These are phyloP conservation scores for Vanessa tameamea DNA, from an alignment of 1,140 invertebrate species.

Conservation along the genomic window DNA sequence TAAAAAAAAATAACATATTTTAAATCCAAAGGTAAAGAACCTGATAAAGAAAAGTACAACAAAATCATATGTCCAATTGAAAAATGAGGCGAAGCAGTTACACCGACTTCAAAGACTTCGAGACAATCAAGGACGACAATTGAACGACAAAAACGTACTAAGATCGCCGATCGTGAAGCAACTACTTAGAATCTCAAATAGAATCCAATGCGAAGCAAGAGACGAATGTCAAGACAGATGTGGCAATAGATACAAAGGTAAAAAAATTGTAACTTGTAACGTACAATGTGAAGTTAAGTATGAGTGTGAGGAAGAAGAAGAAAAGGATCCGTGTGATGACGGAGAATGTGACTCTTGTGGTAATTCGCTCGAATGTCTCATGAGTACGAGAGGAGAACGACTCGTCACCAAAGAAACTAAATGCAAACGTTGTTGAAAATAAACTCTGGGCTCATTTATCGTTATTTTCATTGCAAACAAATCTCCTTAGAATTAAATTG, in stretches of 20 bases:
- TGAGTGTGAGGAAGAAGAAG: slow-evolving; percentile 43
- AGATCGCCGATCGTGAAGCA: slow-evolving; percentile 46
- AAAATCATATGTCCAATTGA: slow-evolving; percentile 12
- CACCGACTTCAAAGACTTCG: slow-evolving; percentile 10
- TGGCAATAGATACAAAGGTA: slow-evolving; percentile 29
- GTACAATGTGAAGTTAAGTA: slow-evolving; percentile 38
- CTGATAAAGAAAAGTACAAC: slow-evolving; percentile 24
- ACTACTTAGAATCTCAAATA: slow-evolving; percentile 46
- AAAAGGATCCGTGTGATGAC: slow-evolving; percentile 36
- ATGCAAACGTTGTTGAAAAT: slow-evolving; percentile 37
- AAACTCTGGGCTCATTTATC: slow-evolving; percentile 7
- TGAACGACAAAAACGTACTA: slow-evolving; percentile 19
- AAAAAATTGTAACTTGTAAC: slow-evolving; percentile 29
- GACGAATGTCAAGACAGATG: slow-evolving; percentile 50
- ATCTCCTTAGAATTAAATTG: too few species aligned
- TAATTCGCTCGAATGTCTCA: slow-evolving; percentile 28
- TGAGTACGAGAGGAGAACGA: slow-evolving; percentile 43
- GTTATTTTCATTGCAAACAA: neutral
- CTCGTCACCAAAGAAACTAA: slow-evolving; percentile 15
- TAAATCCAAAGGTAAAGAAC: slow-evolving; percentile 8
- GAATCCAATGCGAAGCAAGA: slow-evolving; percentile 43
- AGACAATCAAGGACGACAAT: neutral
- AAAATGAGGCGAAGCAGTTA: slow-evolving; percentile 10
- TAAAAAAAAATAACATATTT: neutral
- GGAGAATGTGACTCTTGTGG: slow-evolving; percentile 37